These are phyloP conservation scores for Varanus salvator DNA, from an alignment of 2,113 vertebrate genomes.

Conservation along the genomic window DNA sequence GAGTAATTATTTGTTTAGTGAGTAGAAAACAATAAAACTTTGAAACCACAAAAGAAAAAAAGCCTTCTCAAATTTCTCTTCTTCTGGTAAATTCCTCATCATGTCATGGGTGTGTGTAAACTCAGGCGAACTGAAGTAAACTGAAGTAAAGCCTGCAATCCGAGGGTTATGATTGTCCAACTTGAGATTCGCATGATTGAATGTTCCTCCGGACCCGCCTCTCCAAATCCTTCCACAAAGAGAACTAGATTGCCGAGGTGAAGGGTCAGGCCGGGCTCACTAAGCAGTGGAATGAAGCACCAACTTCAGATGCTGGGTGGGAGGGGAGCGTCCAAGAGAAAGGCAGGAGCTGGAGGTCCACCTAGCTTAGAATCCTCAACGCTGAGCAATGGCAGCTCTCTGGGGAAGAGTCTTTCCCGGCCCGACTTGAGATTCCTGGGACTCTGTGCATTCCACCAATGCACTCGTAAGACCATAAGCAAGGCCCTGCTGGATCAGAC, in stretches of 20 bases:
- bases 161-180: neutral
- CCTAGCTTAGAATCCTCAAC: neutral
- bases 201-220: neutral
- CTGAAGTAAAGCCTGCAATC: neutral
- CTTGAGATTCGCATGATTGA: neutral
- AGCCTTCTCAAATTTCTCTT: too few relatives aligned
- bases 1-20: too few relatives aligned
- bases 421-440: too few relatives aligned
- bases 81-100: neutral
- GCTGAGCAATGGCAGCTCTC: too few relatives aligned
- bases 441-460: too few relatives aligned
- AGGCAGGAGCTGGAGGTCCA: neutral
- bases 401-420: too few relatives aligned
- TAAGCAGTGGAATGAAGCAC: neutral
- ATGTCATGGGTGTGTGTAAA: neutral
- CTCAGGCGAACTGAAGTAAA: neutral
- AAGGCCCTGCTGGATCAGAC: too few relatives aligned
- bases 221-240: neutral
- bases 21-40: too few relatives aligned
- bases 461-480: too few relatives aligned
- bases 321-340: too few relatives aligned
- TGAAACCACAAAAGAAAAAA: neutral
- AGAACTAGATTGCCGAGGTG: neutral
- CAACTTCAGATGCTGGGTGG: neutral
- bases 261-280: neutral